Conservation (phyloP, 2,113 vertebrate genomes). For the Pteronura brasiliensis region DNA sequence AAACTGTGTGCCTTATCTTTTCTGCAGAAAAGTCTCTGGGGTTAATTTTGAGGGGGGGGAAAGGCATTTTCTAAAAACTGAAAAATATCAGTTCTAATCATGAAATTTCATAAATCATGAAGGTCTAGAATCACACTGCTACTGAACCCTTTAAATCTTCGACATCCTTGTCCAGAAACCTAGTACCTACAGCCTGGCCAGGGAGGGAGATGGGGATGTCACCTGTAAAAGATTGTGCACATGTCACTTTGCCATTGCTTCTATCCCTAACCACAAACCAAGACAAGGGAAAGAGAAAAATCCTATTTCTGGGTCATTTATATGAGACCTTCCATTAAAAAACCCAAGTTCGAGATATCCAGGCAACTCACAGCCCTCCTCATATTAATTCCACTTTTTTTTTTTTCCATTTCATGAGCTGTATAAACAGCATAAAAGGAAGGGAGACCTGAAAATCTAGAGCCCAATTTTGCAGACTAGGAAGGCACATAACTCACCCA, state of each 20-base stretch:
- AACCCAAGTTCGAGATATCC: neutral
- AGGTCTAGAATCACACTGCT: neutral
- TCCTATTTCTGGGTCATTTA: neutral
- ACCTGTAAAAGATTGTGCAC: neutral
- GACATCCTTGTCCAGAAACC: neutral
- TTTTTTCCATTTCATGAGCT: neutral
- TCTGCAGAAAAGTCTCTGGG: constrained; percentile 31
- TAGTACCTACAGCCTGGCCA: neutral
- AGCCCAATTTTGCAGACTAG: neutral
- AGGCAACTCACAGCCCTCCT: neutral
- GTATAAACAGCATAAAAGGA: neutral
- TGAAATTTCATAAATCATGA: constrained; percentile 4
- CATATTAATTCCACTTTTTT: neutral
- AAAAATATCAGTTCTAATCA: neutral
- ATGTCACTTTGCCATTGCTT: neutral
- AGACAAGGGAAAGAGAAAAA: neutral
- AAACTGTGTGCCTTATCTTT: neutral
- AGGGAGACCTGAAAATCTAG: neutral
- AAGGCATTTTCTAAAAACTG: constrained; percentile 17
- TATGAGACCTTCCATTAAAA: neutral
- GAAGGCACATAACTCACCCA: neutral
- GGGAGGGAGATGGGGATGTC: fast-evolving
- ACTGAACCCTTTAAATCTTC: neutral
- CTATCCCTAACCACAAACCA: neutral
- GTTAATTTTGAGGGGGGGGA: neutral